phyloP scores from a whole-genome alignment of 2,797 vertebrate genomes.

The Prionace glauca region DNA sequence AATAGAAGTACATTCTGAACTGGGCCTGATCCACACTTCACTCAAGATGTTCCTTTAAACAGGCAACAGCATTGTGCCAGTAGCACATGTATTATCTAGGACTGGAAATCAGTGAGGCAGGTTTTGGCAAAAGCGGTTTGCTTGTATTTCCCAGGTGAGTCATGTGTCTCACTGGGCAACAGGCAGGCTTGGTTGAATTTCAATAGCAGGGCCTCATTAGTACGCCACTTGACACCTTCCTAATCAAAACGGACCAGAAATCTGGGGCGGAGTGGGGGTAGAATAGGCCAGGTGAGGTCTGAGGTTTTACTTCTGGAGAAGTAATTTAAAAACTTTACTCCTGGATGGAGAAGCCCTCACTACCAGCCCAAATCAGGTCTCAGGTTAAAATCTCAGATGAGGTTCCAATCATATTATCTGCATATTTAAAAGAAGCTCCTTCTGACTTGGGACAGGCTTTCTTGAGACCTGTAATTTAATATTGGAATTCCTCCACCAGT shows the following conservation, averaged over 20 bases:
- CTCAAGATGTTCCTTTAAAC: neutral
- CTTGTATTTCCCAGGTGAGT: neutral
- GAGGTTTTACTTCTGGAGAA: neutral
- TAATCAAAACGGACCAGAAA: neutral
- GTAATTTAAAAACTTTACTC: neutral
- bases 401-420: neutral
- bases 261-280: neutral
- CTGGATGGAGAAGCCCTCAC: neutral
- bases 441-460: neutral
- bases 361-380: neutral
- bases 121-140: neutral
- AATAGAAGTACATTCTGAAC: neutral
- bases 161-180: neutral
- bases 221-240: neutral
- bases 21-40: neutral
- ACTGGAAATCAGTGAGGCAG: neutral
- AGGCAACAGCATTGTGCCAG: neutral
- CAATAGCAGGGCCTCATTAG: neutral
- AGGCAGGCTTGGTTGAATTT: neutral
- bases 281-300: neutral
- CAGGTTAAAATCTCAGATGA: neutral
- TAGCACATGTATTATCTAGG: neutral
- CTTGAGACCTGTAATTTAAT: neutral
- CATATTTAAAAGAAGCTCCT: neutral
- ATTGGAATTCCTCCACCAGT: neutral